Evolutionary conservation across 2,888 invertebrate species (phyloP).

Genomic region (Andrena trimmerana): DNA sequence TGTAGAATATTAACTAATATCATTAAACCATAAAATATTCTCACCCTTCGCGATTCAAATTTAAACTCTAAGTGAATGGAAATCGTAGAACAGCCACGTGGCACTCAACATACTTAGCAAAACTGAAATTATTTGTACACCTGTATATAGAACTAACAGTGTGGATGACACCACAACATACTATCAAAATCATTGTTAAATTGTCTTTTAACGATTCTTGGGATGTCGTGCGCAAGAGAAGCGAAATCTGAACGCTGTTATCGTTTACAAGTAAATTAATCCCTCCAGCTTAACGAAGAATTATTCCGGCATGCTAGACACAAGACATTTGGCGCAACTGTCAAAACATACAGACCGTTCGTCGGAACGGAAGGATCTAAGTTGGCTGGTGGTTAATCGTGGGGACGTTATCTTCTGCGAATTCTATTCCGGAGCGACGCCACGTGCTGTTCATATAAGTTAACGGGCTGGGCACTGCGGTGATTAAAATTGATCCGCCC

Average conservation of each 20-base stretch:
- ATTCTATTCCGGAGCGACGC: constrained; percentile 58
- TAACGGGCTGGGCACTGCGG: constrained; percentile 41
- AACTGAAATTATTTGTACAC: too few species aligned
- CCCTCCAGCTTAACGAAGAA: constrained; percentile 26
- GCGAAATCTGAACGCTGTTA: background rate
- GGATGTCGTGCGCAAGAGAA: background rate
- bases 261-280: constrained; percentile 15
- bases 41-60: too few species aligned
- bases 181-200: too few species aligned
- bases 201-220: too few species aligned
- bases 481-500: constrained; percentile 64
- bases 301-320: constrained; percentile 18
- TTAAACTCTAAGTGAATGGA: too few species aligned
- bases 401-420: constrained; percentile 53
- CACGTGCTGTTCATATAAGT: constrained; percentile 50
- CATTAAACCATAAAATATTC: too few species aligned
- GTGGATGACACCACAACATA: too few species aligned
- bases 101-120: too few species aligned
- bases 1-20: too few species aligned
- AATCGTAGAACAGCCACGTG: too few species aligned
- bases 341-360: constrained; percentile 43
- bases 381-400: constrained; percentile 43
- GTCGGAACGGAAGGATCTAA: constrained; percentile 31
- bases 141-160: too few species aligned
- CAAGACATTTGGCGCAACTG: constrained; percentile 45